Conservation (phyloP, 2,888 invertebrate genomes). For the Deladenus siricidicola region DNA sequence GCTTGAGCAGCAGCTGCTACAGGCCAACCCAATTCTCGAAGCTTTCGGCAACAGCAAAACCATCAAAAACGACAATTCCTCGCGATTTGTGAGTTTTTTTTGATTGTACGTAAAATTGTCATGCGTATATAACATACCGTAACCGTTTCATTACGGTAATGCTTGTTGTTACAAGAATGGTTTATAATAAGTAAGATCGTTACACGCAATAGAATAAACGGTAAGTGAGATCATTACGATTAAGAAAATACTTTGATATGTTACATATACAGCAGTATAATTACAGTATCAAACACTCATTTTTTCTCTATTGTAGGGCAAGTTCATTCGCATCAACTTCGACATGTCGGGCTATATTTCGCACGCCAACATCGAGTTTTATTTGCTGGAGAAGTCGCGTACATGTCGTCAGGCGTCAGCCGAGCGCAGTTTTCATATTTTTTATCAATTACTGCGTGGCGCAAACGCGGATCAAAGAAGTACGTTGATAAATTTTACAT, state of each 20-base stretch:
- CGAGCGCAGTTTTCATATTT: conserved; percentile 97
- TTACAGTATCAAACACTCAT: too few species aligned
- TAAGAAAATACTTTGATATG: too few species aligned
- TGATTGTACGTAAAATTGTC: too few species aligned
- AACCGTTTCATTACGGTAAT: too few species aligned
- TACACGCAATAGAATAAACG: too few species aligned
- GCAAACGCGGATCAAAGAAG: conserved; percentile 71
- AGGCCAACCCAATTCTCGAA: conserved; percentile 98
- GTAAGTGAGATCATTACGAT: too few species aligned
- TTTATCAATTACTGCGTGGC: conserved; percentile 90
- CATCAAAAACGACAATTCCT: conserved; percentile 99
- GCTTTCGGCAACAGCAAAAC: conserved; percentile 99
- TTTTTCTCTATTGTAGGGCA: conserved; percentile 61
- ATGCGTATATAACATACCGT: too few species aligned
- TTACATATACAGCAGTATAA: too few species aligned
- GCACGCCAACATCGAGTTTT: conserved; percentile 98
- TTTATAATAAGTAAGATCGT: too few species aligned
- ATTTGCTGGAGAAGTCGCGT: conserved; percentile 94
- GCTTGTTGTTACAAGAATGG: too few species aligned
- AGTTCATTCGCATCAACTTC: conserved; percentile 99
- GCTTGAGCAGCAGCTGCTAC: conserved; percentile 92
- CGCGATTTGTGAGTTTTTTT: conserved; percentile 84
- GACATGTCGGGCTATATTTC: conserved; percentile 98
- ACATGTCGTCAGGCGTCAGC: conserved; percentile 94
- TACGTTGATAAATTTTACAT: too few species aligned